These are phyloP conservation scores for Tetragonula clypearis DNA, from an alignment of 1,140 invertebrate species.

Conservation along the genomic window DNA sequence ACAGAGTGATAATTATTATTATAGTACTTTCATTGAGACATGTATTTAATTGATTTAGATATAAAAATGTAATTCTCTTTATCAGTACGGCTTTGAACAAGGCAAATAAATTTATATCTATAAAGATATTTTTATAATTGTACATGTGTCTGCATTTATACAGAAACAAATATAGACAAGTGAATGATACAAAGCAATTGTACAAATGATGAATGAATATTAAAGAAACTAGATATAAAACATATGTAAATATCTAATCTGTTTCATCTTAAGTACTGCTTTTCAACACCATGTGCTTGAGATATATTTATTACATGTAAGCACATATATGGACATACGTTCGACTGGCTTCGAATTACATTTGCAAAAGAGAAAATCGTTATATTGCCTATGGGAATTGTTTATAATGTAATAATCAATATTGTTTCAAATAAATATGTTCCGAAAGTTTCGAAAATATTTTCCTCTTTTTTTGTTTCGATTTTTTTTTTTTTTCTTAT, in stretches of 20 bases:
- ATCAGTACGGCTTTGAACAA: not conserved
- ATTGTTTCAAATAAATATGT: constrained; percentile 13
- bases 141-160: constrained; percentile 24
- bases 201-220: constrained; percentile 15
- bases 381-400: not conserved
- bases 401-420: not conserved
- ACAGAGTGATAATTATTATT: constrained; percentile 11
- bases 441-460: not conserved
- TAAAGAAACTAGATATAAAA: not conserved
- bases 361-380: not conserved
- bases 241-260: not conserved
- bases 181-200: constrained; percentile 3
- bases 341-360: not conserved
- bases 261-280: constrained; percentile 17
- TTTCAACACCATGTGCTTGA: constrained; percentile 15
- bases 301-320: constrained; percentile 3
- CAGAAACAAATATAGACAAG: not conserved
- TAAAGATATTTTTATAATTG: constrained; percentile 37
- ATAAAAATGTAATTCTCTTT: not conserved
- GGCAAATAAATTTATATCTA: constrained; percentile 24
- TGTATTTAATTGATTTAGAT: not conserved
- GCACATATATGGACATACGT: not conserved
- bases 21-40: constrained; percentile 3
- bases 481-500: no score
- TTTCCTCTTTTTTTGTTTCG: not conserved